Base-by-base conservation (phyloP, 2,797 vertebrate species). In the Poecile montanus region DNA sequence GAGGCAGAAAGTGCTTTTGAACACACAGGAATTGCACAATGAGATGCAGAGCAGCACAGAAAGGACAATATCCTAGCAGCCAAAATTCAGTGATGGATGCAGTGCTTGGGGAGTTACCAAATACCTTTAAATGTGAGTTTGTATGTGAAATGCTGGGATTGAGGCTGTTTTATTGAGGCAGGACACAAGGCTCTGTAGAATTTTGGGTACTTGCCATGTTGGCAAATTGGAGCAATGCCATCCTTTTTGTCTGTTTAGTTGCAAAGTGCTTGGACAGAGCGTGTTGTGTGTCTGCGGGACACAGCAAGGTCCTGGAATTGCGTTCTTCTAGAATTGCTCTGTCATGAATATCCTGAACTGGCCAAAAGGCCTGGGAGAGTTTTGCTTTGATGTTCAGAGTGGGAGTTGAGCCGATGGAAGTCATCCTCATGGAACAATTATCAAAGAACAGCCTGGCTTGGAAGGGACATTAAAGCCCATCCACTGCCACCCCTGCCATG, bases 21-120 rank as follows among this genome's bases (percentile, higher is more conserved):
- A 3, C 56, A 6, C 0, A 0, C 9, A 18, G 23, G 62, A 58
- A 1, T 10, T 34, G 66, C 57, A 34, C 22, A 7, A 0, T 3
- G 29, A 22, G 7, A 7, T 17, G 38, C 8, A 3, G 20, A 21
- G 5, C 17, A 30, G 68, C 57, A 79, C 47, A 5, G 2, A 1
- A 8, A 47, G 73, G 21, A 18, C 56, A 51, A 0, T 7, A 19
- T 21, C 70, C 56, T 60, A 47, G 30, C 7, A 50, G 62, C 23
- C 60, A 67, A 23, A 60, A 25, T 15, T 48, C 40, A 78, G 50
- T 3, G 1, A 3, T 20, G 56, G 26, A 8, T 29, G 15, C 6
- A 22, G 44, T 3, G 47, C 25, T 27, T n/a, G 63, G 6, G 19
- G 68, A 51, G 27, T 44, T 30, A 26, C 6, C 36, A 40, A 14